A percentile compares a stretch with the other conserved stretches of the same genome.
These are phyloP conservation scores for Orientallactaga sibirica DNA, from an alignment of 2,797 vertebrate genomes.

Conservation along the genomic window DNA sequence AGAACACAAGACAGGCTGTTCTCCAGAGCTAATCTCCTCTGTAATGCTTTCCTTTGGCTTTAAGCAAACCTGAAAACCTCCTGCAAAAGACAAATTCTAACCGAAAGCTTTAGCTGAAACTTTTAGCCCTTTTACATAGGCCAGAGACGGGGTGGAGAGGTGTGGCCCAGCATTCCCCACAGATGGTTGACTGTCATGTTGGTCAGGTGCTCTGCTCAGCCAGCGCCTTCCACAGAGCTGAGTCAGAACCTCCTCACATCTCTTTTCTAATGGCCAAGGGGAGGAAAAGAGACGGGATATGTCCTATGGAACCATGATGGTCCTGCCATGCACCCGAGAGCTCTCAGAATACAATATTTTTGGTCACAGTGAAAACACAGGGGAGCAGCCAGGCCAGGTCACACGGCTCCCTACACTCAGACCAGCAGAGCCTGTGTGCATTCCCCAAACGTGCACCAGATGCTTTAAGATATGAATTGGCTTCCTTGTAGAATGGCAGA, in stretches of 20 bases:
- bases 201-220: slow-evolving; percentile 85
- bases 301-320: slow-evolving; percentile 85
- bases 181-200: slow-evolving; percentile 85
- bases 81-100: slow-evolving; percentile 59
- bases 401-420: slow-evolving; percentile 49
- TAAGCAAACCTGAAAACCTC: slow-evolving; percentile 70
- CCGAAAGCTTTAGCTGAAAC: too few species aligned
- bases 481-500: slow-evolving; percentile 61
- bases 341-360: slow-evolving; percentile 75
- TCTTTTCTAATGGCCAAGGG: slow-evolving; percentile 80
- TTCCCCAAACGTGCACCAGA: not conserved
- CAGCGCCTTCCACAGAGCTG: slow-evolving; percentile 91
- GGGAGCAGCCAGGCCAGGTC: slow-evolving; percentile 49
- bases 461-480: slow-evolving; percentile 48
- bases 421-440: slow-evolving; percentile 12
- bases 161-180: slow-evolving; percentile 87
- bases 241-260: slow-evolving; percentile 85
- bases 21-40: not conserved
- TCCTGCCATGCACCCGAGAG: slow-evolving; percentile 77
- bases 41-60: slow-evolving; percentile 20
- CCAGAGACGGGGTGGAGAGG: slow-evolving; percentile 83
- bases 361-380: not conserved
- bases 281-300: slow-evolving; percentile 72
- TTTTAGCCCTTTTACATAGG: slow-evolving; percentile 81
- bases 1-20: not conserved